Base-by-base conservation (phyloP, 2,797 vertebrate species). In the Kryptopterus vitreolus region DNA sequence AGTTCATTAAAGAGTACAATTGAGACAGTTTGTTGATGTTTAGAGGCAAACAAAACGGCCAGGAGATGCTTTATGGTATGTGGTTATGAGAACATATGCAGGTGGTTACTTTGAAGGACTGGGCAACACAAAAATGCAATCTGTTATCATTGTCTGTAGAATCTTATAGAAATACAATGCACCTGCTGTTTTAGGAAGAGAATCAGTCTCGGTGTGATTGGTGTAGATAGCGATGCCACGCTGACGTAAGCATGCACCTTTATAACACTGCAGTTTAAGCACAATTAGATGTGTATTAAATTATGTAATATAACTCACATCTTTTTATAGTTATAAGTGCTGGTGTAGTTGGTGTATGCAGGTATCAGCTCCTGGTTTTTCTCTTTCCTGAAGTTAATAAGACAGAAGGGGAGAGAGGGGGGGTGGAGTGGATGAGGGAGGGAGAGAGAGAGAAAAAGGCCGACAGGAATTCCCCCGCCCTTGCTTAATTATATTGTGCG, bases 401-500 rank as follows among this genome's bases (percentile, higher is more conserved):
- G 59, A 52, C 50, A 4, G 18, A 20, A 52, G 18, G n/a, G 33
- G 46, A 16, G 74, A 62, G n/a, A n/a, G 76, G 38, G 38, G 38
- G 38, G 7, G 38, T 43, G 38, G 8, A 43, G 0, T 43, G 8
- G 38, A 6, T 43, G 38, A 58, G 20, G 35, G 61, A 33, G 26
- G 77, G 29, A 35, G n/a, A 65, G 48, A 72, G 57, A 72, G 59
- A 15, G 7, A 26, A 26, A 16, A 33, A 76, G 63, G 84, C 81
- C 83, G 82, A 87, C 86, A 88, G 83, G 84, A 83, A 81, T 85
- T 81, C 80, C 78, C 80, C 78, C 76, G 88, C 81, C 85, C 77
- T 82, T 88, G 85, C 89, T 92, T 93, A 93, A 93, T 94, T 93
- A 91, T 87, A 90, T 86, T 90, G 91, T 91, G 92, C 91, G 90